phyloP scores from a whole-genome alignment of 2,113 vertebrate species.

The Athene noctua region DNA sequence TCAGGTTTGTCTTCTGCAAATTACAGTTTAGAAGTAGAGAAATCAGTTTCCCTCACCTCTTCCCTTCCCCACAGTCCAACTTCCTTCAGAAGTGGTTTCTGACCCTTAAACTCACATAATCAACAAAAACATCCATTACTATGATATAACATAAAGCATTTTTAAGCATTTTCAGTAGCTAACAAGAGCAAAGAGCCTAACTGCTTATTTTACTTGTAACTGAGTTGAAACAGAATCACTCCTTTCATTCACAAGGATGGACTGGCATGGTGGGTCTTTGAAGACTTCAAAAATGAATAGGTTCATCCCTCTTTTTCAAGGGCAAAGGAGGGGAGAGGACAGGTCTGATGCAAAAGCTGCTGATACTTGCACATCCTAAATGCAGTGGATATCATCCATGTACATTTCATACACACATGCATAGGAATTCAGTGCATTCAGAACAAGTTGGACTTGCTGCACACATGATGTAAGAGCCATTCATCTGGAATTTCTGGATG shows the following conservation, averaged over 20 bases:
- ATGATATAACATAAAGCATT: not conserved
- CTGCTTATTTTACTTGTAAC: not conserved
- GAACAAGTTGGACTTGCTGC: slow-evolving; percentile 20
- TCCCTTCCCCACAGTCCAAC: not conserved
- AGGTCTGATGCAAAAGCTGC: not conserved
- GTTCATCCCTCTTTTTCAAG: not conserved
- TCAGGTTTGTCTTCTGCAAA: not conserved
- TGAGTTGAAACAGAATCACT: not conserved
- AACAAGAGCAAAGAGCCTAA: not conserved
- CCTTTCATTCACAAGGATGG: not conserved
- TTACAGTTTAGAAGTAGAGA: not conserved
- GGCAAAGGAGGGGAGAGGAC: not conserved
- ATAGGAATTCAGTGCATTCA: not conserved
- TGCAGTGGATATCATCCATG: not conserved
- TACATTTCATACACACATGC: not conserved
- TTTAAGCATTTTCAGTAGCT: not conserved
- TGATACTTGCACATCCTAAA: not conserved
- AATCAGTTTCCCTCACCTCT: not conserved
- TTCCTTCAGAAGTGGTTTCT: not conserved
- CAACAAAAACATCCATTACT: not conserved
- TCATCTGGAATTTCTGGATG: not conserved
- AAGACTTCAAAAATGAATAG: not conserved
- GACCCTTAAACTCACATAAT: not conserved
- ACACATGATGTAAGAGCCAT: not conserved
- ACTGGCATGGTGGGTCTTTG: not conserved